Conservation (phyloP, 2,797 vertebrate species). For the Xerus rutilus region DNA sequence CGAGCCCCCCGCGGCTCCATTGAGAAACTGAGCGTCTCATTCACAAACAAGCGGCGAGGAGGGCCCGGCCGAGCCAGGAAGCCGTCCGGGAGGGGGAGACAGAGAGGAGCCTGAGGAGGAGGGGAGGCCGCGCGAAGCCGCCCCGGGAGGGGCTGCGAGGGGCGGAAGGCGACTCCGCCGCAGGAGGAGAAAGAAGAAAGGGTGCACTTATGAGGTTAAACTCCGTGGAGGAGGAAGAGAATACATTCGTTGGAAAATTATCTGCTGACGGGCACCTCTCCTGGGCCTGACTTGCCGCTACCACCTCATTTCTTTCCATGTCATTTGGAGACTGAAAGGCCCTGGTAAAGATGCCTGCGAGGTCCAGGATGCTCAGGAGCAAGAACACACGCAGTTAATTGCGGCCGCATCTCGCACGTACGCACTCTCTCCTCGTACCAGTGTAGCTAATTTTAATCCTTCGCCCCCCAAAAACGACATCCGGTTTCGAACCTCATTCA, state of each 20-base stretch:
- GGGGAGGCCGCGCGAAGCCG: background rate
- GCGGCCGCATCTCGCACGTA: background rate
- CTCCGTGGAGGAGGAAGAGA: background rate
- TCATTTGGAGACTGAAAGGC: background rate
- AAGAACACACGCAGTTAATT: background rate
- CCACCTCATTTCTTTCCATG: background rate
- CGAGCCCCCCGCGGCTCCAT: slow-evolving; percentile 76
- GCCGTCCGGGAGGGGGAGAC: slow-evolving; percentile 52
- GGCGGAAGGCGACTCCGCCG: background rate
- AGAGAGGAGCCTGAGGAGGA: background rate
- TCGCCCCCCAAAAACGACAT: background rate
- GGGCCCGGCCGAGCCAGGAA: background rate
- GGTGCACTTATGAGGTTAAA: background rate
- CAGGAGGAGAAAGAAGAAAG: background rate
- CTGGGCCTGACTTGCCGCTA: background rate
- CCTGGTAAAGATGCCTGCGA: background rate
- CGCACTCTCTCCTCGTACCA: background rate
- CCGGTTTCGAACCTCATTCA: background rate
- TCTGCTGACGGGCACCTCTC: background rate
- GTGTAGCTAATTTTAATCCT: background rate
- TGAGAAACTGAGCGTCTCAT: slow-evolving; percentile 78
- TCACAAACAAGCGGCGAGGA: slow-evolving; percentile 65
- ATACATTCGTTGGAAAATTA: background rate
- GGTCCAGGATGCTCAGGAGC: background rate
- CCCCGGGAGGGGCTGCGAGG: background rate